A percentile compares a stretch with the other conserved stretches of the same genome.
Conservation (phyloP, 2,888 invertebrate species). For the Antitype chi region DNA sequence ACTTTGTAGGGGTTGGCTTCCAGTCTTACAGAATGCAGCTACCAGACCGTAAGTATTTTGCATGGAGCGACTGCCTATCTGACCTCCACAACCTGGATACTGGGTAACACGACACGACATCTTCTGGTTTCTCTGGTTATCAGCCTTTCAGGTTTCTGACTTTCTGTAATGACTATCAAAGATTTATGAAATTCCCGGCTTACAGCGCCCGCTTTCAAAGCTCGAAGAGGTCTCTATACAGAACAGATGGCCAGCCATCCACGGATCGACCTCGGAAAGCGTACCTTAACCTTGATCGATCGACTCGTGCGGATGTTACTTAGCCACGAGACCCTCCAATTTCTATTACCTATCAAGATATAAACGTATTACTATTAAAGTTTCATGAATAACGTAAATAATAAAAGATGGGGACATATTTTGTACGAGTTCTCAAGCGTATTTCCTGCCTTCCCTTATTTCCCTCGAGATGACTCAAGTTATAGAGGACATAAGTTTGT, state of each 20-base stretch:
- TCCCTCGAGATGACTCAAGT: slow-evolving; percentile 88
- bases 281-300: not conserved
- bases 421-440: slow-evolving; percentile 84
- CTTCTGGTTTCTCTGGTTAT: not conserved
- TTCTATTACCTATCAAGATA: slow-evolving; percentile 51
- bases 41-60: no score
- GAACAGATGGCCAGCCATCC: not conserved
- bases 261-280: not conserved
- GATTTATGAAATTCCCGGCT: no score
- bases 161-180: no score
- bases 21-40: not conserved
- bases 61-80: not conserved
- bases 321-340: slow-evolving; percentile 20
- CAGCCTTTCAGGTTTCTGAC: not conserved
- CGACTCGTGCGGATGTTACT: no score
- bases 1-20: not conserved
- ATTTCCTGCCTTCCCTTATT: slow-evolving; percentile 88
- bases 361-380: slow-evolving; percentile 73
- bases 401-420: slow-evolving; percentile 85
- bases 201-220: not conserved
- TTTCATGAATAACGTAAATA: slow-evolving; percentile 76
- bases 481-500: slow-evolving; percentile 86
- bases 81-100: slow-evolving; percentile 14
- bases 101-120: no score
- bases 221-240: not conserved